phyloP scores from a whole-genome alignment of 1,140 invertebrate species.

The Drosophila eugracilis region DNA sequence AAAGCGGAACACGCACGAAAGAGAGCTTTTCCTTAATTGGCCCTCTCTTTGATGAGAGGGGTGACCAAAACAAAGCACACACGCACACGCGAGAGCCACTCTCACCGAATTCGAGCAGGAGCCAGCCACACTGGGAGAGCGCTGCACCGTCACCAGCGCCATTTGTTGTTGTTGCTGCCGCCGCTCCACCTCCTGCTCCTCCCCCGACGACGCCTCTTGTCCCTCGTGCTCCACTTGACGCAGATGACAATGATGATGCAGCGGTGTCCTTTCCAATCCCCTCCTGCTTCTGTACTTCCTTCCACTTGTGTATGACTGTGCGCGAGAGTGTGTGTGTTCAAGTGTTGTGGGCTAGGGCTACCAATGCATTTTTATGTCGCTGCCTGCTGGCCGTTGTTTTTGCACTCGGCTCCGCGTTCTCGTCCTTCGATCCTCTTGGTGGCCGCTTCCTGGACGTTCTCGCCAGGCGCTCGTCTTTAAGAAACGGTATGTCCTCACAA shows the following conservation, averaged over 20 bases:
- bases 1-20: constrained; percentile 68
- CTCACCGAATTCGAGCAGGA: constrained; percentile 87
- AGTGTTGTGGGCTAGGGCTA: constrained; percentile 45
- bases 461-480: constrained; percentile 22
- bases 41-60: not conserved
- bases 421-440: constrained; percentile 19
- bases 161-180: constrained; percentile 83
- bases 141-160: constrained; percentile 90
- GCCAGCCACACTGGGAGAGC: constrained; percentile 89
- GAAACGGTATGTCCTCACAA: constrained; percentile 39
- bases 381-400: constrained; percentile 71
- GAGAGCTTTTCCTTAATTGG: constrained; percentile 29
- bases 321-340: constrained; percentile 39
- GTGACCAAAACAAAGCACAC: constrained; percentile 72
- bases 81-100: constrained; percentile 28
- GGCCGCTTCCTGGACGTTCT: constrained; percentile 45
- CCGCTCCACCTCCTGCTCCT: constrained; percentile 25
- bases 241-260: constrained; percentile 32
- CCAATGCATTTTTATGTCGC: constrained; percentile 77
- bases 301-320: constrained; percentile 2
- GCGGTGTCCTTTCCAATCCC: constrained; percentile 51
- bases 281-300: constrained; percentile 32
- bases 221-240: constrained; percentile 41
- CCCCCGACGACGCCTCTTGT: constrained; percentile 26
- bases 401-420: constrained; percentile 68